Evolutionary conservation across 2,888 invertebrate species (phyloP).

Genomic region (Mimumesa dahlbomi): DNA sequence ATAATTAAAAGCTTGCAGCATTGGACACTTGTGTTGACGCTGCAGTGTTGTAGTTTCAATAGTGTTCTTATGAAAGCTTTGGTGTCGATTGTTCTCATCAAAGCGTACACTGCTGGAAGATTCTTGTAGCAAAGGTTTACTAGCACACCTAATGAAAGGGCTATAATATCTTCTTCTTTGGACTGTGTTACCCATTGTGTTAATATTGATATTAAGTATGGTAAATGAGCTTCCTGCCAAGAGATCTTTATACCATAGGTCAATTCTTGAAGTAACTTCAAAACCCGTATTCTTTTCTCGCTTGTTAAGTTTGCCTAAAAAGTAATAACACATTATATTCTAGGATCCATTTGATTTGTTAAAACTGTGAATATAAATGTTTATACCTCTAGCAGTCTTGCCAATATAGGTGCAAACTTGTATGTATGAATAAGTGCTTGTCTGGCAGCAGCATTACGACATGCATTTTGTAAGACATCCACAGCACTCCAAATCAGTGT

Average conservation of each 20-base stretch:
- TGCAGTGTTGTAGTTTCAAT: conserved; percentile 82
- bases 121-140: conserved; percentile 91
- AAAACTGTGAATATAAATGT: not conserved
- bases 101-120: conserved; percentile 86
- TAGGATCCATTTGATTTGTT: not conserved
- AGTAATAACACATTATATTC: not conserved
- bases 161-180: conserved; percentile 80
- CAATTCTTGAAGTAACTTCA: conserved; percentile 87
- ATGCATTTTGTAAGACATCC: conserved; percentile 84
- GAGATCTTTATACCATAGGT: conserved; percentile 90
- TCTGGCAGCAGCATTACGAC: conserved; percentile 84
- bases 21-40: conserved; percentile 80
- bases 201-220: conserved; percentile 85
- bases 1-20: conserved; percentile 82
- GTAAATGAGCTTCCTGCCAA: conserved; percentile 90
- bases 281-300: conserved; percentile 85
- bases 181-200: conserved; percentile 85
- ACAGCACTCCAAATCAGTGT: conserved; percentile 85
- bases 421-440: conserved; percentile 86
- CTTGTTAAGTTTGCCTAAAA: conserved; percentile 81
- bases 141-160: conserved; percentile 85
- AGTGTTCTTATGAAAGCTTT: conserved; percentile 85
- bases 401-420: conserved; percentile 86
- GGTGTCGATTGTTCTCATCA: conserved; percentile 87
- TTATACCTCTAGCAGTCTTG: conserved; percentile 83